A percentile compares a stretch with the other conserved stretches of the same genome.
Evolutionary conservation across 2,113 vertebrate genomes (phyloP).

Genomic region (Corythaixoides concolor): DNA sequence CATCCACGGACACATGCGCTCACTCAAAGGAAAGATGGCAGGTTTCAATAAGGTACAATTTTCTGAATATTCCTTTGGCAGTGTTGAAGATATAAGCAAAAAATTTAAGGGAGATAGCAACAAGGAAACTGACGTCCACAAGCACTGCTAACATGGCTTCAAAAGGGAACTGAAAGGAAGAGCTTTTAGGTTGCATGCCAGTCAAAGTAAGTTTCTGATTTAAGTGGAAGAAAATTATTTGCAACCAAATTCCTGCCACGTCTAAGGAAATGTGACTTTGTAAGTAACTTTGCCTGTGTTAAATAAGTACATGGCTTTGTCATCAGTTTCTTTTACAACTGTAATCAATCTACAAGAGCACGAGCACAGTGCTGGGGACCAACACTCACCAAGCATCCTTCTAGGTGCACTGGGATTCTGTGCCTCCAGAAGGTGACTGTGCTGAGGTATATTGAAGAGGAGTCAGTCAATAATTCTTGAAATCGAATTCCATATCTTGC

Average conservation of each 20-base stretch:
- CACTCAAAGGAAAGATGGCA: not conserved
- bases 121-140: not conserved
- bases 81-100: not conserved
- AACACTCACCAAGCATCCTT: not conserved
- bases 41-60: not conserved
- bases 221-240: not conserved
- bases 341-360: not conserved
- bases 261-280: not conserved
- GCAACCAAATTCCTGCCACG: not conserved
- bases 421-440: not conserved
- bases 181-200: not conserved
- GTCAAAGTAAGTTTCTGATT: not conserved
- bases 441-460: not conserved
- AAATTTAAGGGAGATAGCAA: not conserved
- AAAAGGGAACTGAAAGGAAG: not conserved
- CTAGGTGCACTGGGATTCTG: rapidly evolving
- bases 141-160: not conserved
- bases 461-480: not conserved
- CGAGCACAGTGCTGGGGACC: not conserved
- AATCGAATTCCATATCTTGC: not conserved
- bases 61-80: not conserved
- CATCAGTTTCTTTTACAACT: slow-evolving; percentile 11
- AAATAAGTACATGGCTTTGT: not conserved
- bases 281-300: not conserved
- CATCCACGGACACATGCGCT: not conserved